phyloP scores from a whole-genome alignment of 2,888 invertebrate species.

The Drosophila colorata region DNA sequence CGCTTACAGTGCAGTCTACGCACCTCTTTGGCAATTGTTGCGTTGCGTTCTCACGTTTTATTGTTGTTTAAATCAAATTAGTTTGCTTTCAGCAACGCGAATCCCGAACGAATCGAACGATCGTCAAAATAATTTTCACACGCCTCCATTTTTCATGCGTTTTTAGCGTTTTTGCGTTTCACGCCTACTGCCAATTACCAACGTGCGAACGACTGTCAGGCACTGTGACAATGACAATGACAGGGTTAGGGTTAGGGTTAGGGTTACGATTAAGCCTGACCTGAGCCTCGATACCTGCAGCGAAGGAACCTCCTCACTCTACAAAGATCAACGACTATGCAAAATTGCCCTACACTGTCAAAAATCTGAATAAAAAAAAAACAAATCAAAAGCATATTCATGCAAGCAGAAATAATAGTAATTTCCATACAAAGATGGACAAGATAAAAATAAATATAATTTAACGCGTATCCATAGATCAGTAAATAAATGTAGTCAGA shows the following conservation, averaged over 20 bases:
- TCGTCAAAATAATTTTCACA: conserved; percentile 58
- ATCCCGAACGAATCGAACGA: conserved; percentile 17
- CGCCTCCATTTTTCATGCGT: conserved; percentile 51
- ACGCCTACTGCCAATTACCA: conserved; percentile 60
- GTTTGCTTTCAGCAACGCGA: conserved; percentile 44
- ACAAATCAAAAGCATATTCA: too few relatives aligned
- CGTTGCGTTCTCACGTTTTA: conserved; percentile 55
- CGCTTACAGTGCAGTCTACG: conserved; percentile 44
- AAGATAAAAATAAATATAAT: background rate
- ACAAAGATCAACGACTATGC: conserved; percentile 28
- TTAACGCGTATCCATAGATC: too few relatives aligned
- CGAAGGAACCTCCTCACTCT: conserved; percentile 17
- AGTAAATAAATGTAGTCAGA: background rate
- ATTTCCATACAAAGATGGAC: background rate
- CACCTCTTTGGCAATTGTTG: conserved; percentile 47
- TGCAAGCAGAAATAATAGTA: too few relatives aligned
- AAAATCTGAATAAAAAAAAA: background rate
- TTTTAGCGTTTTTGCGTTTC: conserved; percentile 48
- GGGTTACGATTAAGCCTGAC: conserved; percentile 44
- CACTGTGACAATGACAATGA: conserved; percentile 59
- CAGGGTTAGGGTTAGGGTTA: conserved; percentile 42
- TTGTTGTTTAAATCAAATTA: conserved; percentile 44
- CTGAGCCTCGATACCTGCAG: conserved; percentile 24
- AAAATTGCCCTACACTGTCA: conserved; percentile 34
- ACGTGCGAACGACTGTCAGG: conserved; percentile 31